Evolutionary conservation across 2,888 invertebrate species (phyloP).

Genomic region (Elgonia sp.): DNA sequence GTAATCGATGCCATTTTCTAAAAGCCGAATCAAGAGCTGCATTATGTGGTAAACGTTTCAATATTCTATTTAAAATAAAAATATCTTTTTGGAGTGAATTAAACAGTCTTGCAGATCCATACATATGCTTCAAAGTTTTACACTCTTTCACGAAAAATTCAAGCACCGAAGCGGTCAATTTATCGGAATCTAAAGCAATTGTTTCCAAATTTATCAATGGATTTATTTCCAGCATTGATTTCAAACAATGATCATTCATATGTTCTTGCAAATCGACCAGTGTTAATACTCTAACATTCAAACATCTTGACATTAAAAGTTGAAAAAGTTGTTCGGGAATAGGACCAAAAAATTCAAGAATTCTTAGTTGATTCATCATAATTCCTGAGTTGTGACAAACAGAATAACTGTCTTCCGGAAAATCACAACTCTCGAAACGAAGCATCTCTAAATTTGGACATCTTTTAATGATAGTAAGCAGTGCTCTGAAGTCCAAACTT

Average conservation of each 20-base stretch:
- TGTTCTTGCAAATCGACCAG: not conserved
- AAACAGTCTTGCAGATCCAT: too few species aligned
- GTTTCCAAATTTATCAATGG: slow-evolving; percentile 3
- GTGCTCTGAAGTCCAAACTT: not conserved
- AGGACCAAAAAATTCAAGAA: not conserved
- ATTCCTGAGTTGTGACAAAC: too few species aligned
- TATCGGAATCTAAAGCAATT: not conserved
- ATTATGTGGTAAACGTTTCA: too few species aligned
- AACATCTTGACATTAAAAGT: not conserved
- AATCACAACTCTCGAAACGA: not conserved
- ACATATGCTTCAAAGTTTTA: too few species aligned
- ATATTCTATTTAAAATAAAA: too few species aligned
- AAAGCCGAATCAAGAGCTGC: too few species aligned
- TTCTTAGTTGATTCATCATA: not conserved
- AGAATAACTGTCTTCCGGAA: not conserved
- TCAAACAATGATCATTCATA: not conserved
- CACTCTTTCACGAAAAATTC: too few species aligned
- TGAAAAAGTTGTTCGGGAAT: not conserved
- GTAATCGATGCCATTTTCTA: too few species aligned
- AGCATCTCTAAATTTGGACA: slow-evolving; percentile 30
- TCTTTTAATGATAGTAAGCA: not conserved
- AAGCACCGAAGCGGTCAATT: not conserved
- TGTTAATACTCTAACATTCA: not conserved
- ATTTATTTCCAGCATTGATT: not conserved
- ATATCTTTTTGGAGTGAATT: too few species aligned